A percentile compares a stretch with the other conserved stretches of the same genome.
These are phyloP conservation scores for Ormyrus thymus DNA, from an alignment of 2,888 invertebrate species.

Conservation along the genomic window DNA sequence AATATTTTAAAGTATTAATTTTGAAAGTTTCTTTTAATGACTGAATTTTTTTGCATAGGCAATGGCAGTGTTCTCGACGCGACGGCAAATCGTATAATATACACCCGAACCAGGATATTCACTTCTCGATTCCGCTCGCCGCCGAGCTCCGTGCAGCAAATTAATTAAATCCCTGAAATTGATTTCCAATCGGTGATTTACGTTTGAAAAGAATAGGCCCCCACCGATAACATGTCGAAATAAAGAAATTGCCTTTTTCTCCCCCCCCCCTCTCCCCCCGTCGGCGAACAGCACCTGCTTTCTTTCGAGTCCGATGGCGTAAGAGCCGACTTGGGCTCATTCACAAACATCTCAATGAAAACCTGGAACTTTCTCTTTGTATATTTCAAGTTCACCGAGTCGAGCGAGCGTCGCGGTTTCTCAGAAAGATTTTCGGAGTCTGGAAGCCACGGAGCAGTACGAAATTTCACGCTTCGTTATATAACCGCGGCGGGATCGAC, in stretches of 20 bases:
- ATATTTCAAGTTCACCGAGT: slow-evolving; percentile 35
- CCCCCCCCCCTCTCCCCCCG: neutral
- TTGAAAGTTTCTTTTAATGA: too few relatives aligned
- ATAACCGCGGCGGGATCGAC: neutral
- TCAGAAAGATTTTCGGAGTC: slow-evolving; percentile 20
- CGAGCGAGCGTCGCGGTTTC: neutral
- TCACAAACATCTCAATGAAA: slow-evolving; percentile 34
- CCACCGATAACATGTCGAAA: neutral
- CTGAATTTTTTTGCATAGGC: too few relatives aligned
- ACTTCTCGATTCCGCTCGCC: too few relatives aligned
- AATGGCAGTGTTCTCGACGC: too few relatives aligned
- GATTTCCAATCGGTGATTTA: neutral
- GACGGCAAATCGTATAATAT: too few relatives aligned
- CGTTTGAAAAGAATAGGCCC: neutral
- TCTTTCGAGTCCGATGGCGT: slow-evolving; percentile 21
- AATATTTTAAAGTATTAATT: too few relatives aligned
- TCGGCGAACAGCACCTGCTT: slow-evolving; percentile 1
- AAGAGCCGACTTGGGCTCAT: slow-evolving; percentile 17
- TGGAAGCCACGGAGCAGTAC: slow-evolving; percentile 9
- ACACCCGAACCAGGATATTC: too few relatives aligned
- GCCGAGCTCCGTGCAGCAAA: too few relatives aligned
- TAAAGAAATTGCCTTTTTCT: slow-evolving; percentile 16
- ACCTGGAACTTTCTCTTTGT: slow-evolving; percentile 31
- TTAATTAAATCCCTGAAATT: neutral
- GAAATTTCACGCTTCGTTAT: slow-evolving; percentile 25